Base-by-base conservation (phyloP, 1,140 invertebrate genomes). In the Anastrepha obliqua region DNA sequence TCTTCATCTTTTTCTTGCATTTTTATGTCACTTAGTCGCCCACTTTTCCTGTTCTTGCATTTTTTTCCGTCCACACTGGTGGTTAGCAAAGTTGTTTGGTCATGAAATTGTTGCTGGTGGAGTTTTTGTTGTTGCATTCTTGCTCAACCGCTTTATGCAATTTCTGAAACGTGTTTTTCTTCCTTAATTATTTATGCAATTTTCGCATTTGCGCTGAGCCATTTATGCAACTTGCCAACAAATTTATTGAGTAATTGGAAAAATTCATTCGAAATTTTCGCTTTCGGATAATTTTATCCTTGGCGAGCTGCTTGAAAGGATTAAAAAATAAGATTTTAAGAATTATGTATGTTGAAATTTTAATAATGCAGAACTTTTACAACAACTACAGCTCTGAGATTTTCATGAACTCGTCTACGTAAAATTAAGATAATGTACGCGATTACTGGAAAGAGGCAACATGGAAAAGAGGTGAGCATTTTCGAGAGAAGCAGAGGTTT, bases 11-110 rank as follows among this genome's bases (percentile, higher is more conserved):
- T 42, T 59, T 62, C 85, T 62, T 86, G 44, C 44, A 62, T 86
- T 42, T 86, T 86, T 65, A 62, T 65, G 58, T 62, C 85, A 47
- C 85, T 58, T 86, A 42, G 58, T 86, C 62, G 58, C 62, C 85
- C 85, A 86, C 85, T 65, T 60, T 86, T 86, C 85, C 85, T 42
- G 62, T 62, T 65, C 62, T n/a, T 86, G 85, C 58, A 85, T 8
- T n/a, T 13, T n/a, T 39, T 81, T 81, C 47, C 17, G 74, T 55
- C 2, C 74, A 6, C 74, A 55, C 7, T 55, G 11, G 74, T 9
- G 15, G 74, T 29, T 20, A 13, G 39, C 47, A 58, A 81, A 81
- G 47, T 20, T 55, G 74, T 81, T 81, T 81, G 74, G 74, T 55
- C 74, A 55, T 81, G 74, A 81, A 81, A 51, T 55, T 81, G 17